Base-by-base conservation (phyloP, 2,797 vertebrate genomes). In the Huso huso region DNA sequence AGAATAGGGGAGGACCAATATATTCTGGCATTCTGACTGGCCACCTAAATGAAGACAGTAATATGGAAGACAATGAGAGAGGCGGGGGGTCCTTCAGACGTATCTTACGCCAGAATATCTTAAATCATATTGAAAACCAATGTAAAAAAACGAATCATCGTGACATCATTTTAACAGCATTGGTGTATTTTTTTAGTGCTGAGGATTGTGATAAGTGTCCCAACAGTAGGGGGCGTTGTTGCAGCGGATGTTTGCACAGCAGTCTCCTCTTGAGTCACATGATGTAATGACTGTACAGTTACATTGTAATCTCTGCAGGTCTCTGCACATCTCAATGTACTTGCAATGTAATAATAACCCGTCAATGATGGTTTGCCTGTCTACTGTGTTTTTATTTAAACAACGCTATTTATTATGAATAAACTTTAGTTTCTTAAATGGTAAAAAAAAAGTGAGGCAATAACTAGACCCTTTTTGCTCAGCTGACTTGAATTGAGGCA, bases 121-220 rank as follows among this genome's bases (percentile, higher is more conserved):
- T 70, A 69, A 79, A 84, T 77, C 77, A 58, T 58, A 58, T 12
- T 13, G 6, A 6, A 10, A 58, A n/a, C 12, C 10, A 58, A 58
- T 11, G 11, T 10, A 58, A n/a, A 6, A 58, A n/a, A 58, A 9
- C 12, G 12, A n/a, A 37, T 37, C 23, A 7, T 58, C 8, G 12
- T 58, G 55, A 58, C 6, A 12, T 13, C 12, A 13, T 11, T n/a
- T 58, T 11, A 58, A 58, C 12, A 58, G 9, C 12, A 58, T 58
- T 10, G 10, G 4, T 12, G 11, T 58, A 12, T 10, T 7, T 12
- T 12, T 10, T 11, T 13, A 58, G 55, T 6, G 9, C 9, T 12
- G 10, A 11, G 13, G 10, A 6, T 4, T n/a, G 13, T 6, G 11
- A n/a, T 13, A 13, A 58, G 6, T 58, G 6, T 11, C 6, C 3